Conservation (phyloP, 2,888 invertebrate species). For the Eupithecia insigniata region DNA sequence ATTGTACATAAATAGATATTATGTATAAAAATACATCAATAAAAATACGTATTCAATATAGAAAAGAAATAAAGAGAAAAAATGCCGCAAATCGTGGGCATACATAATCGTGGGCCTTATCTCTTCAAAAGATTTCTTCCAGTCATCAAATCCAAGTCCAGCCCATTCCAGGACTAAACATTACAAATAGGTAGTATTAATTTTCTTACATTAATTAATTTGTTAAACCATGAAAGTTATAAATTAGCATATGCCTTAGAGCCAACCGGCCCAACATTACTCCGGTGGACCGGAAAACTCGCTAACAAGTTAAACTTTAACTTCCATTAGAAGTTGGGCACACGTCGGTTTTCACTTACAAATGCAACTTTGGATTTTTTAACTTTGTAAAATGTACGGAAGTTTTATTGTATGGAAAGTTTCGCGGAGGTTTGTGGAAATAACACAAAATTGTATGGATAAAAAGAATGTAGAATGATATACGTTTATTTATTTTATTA, state of each 20-base stretch:
- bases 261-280: background rate
- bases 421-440: background rate
- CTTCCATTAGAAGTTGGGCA: slow-evolving; percentile 59
- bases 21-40: too few relatives aligned
- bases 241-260: slow-evolving; percentile 1
- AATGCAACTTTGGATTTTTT: slow-evolving; percentile 37
- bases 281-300: slow-evolving; percentile 34
- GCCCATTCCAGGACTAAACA: background rate
- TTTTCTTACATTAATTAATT: background rate
- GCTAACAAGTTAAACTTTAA: slow-evolving; percentile 65
- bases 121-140: too few relatives aligned
- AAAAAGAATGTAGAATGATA: background rate
- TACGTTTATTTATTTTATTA: background rate
- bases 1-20: too few relatives aligned
- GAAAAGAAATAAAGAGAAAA: too few relatives aligned
- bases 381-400: slow-evolving; percentile 14
- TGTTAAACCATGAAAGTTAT: background rate
- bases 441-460: background rate
- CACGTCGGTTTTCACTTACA: slow-evolving; percentile 43
- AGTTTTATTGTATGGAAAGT: slow-evolving; percentile 16
- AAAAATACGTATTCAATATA: too few relatives aligned
- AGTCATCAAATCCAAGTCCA: background rate
- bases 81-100: too few relatives aligned
- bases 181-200: background rate
- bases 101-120: too few relatives aligned